Percentiles rank a stretch among this genome's conserved stretches.
Evolutionary conservation across 2,113 vertebrate species (phyloP).

Genomic region (Argyrosomus japonicus): DNA sequence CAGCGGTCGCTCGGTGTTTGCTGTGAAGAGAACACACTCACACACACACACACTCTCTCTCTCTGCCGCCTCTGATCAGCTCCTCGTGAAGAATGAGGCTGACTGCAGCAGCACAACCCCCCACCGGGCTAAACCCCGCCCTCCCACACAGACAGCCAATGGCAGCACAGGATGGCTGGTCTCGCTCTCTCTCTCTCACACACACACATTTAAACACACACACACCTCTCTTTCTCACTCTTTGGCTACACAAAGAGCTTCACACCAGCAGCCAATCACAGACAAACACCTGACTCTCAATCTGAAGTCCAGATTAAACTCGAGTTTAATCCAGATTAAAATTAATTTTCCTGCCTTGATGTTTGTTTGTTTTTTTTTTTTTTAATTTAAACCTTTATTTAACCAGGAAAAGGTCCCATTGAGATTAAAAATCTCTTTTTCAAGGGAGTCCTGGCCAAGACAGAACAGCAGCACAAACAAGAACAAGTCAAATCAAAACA

Average conservation of each 20-base stretch:
- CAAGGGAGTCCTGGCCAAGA: no score
- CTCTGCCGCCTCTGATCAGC: not conserved
- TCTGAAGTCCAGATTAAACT: no score
- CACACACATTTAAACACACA: constrained; percentile 1
- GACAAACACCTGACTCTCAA: no score
- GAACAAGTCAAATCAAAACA: no score
- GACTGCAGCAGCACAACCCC: constrained; percentile 24
- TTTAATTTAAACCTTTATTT: no score
- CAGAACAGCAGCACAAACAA: no score
- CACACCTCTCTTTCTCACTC: not conserved
- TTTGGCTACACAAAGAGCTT: constrained; percentile 14
- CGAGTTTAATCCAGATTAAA: no score
- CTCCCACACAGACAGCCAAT: constrained; percentile 43
- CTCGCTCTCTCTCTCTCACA: not conserved
- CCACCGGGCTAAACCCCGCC: constrained; percentile 23
- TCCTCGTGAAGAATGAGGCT: constrained; percentile 34
- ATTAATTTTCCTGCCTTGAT: no score
- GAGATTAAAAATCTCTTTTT: no score
- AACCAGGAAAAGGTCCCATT: no score
- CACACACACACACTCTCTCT: no score
- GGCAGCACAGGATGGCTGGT: not conserved
- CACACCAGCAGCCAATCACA: constrained; percentile 26
- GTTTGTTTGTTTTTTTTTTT: no score
- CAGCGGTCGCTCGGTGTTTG: not conserved
- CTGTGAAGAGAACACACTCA: not conserved